Percentiles rank a stretch among this genome's conserved stretches.
Evolutionary conservation across 2,113 vertebrate species (phyloP).

Genomic region (Cyanocitta stelleri): DNA sequence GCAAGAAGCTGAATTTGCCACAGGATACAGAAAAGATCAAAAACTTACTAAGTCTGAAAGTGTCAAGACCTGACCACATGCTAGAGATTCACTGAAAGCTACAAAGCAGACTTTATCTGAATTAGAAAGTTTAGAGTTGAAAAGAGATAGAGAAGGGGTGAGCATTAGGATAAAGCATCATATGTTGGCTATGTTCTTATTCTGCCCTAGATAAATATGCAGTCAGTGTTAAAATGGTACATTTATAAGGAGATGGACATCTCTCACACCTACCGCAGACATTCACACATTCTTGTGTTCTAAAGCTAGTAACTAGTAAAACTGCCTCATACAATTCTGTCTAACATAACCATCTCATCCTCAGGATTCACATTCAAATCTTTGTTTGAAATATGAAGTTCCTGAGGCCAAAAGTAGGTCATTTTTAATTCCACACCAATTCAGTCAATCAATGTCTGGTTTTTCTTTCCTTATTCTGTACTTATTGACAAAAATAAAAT

Average conservation of each 20-base stretch:
- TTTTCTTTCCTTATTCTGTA: neutral
- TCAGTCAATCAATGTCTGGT: neutral
- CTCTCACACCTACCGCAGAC: neutral
- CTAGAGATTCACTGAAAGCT: neutral
- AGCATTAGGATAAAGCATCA: neutral
- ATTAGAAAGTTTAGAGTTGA: neutral
- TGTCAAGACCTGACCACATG: neutral
- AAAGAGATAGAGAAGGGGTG: neutral
- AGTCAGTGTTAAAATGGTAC: neutral
- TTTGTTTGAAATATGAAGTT: neutral
- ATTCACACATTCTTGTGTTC: neutral
- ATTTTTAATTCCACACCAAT: neutral
- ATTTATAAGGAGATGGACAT: neutral
- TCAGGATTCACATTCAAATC: neutral
- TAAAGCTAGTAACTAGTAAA: neutral
- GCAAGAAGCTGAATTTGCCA: neutral
- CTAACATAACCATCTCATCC: neutral
- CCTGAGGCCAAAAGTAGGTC: neutral
- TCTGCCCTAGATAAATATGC: neutral
- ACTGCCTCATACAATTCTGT: neutral
- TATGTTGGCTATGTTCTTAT: neutral
- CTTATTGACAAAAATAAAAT: neutral
- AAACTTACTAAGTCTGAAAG: neutral
- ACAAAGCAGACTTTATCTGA: neutral
- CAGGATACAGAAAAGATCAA: neutral